Percentiles rank a stretch among this genome's conserved stretches.
Evolutionary conservation across 2,797 vertebrate genomes (phyloP).

Genomic region (Phoeniculus purpureus): DNA sequence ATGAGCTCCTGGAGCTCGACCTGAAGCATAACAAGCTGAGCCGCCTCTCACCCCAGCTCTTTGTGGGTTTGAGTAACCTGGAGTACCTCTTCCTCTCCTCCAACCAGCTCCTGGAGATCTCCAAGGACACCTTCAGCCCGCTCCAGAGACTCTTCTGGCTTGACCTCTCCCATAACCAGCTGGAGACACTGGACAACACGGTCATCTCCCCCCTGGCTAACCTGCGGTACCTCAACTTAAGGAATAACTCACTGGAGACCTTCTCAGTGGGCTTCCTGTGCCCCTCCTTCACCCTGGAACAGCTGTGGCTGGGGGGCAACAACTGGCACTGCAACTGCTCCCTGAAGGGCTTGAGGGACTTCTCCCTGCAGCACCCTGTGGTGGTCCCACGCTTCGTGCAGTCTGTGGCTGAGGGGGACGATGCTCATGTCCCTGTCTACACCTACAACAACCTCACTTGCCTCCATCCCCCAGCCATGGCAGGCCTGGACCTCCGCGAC

Average conservation of each 20-base stretch:
- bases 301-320: conserved; percentile 92
- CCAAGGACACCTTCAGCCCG: conserved; percentile 74
- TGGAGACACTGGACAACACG: conserved; percentile 78
- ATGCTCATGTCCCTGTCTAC: conserved; percentile 81
- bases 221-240: conserved; percentile 88
- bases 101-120: conserved; percentile 84
- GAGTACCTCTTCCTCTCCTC: conserved; percentile 91
- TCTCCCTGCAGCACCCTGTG: conserved; percentile 80
- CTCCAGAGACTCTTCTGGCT: conserved; percentile 84
- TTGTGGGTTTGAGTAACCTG: conserved; percentile 87
- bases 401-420: conserved; percentile 86
- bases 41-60: conserved; percentile 79
- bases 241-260: conserved; percentile 83
- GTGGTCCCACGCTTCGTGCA: conserved; percentile 87
- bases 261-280: conserved; percentile 72
- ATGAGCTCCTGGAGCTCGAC: conserved; percentile 88
- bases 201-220: conserved; percentile 79
- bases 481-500: conserved; percentile 89
- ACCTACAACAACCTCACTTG: conserved; percentile 96
- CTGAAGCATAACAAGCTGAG: conserved; percentile 88
- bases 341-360: conserved; percentile 82
- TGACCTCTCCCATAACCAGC: conserved; percentile 82
- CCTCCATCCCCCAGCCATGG: conserved; percentile 77
- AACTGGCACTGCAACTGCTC: conserved; percentile 91
- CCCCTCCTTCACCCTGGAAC: conserved; percentile 81